These are phyloP conservation scores for Myodes glareolus DNA, from an alignment of 2,113 vertebrate species.

Conservation along the genomic window DNA sequence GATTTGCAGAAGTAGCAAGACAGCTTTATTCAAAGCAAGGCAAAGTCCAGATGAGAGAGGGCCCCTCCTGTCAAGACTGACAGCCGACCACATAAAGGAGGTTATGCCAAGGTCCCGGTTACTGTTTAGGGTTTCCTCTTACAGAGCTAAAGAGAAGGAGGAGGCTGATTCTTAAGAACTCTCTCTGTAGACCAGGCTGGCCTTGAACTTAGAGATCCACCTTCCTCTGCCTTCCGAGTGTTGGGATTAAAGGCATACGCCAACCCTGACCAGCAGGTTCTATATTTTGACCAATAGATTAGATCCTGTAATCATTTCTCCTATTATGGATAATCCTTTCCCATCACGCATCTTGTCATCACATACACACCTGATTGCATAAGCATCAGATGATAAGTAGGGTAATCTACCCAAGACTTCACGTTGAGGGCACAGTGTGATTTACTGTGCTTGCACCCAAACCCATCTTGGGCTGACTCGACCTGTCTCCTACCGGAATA, in stretches of 20 bases:
- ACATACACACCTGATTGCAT: not conserved
- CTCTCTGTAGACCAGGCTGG: too few species aligned
- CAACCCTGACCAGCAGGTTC: not conserved
- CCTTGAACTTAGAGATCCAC: too few species aligned
- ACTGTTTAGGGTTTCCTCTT: not conserved
- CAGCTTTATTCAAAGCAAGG: not conserved
- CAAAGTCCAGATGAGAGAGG: not conserved
- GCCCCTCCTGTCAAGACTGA: not conserved
- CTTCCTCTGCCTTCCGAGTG: accelerated
- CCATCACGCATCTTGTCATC: not conserved
- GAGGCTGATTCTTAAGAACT: not conserved
- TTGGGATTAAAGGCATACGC: too few species aligned
- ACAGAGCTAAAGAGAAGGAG: not conserved
- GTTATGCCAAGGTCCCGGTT: not conserved
- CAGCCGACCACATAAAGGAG: not conserved
- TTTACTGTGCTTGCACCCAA: not conserved
- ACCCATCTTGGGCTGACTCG: not conserved
- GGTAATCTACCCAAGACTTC: not conserved
- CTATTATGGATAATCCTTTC: not conserved
- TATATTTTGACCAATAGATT: not conserved
- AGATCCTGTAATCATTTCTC: not conserved
- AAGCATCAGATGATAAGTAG: not conserved
- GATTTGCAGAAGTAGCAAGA: not conserved
- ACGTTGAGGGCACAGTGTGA: not conserved
- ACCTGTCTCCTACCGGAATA: not conserved